Evolutionary conservation across 2,797 vertebrate species (phyloP).

Genomic region (Sebastes matsubarae): DNA sequence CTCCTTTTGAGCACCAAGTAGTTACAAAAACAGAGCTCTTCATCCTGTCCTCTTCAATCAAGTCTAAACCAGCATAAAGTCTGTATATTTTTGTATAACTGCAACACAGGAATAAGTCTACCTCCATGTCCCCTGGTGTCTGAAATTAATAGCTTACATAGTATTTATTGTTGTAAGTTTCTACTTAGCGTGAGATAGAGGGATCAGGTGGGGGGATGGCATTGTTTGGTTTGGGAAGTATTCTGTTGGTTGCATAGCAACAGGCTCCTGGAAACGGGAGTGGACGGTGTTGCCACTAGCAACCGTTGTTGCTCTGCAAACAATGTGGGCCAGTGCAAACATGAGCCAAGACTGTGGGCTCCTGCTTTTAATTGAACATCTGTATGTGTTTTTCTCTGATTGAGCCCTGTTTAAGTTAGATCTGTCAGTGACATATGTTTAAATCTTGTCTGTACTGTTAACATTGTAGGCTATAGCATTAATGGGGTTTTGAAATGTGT

Average conservation of each 20-base stretch:
- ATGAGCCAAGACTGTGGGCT: constrained; percentile 86
- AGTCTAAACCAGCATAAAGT: constrained; percentile 60
- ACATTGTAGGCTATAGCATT: constrained; percentile 40
- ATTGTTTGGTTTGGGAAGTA: constrained; percentile 99
- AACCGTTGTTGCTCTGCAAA: constrained; percentile 98
- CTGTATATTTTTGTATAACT: constrained; percentile 65
- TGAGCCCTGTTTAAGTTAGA: constrained; percentile 73
- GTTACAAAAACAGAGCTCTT: constrained; percentile 52
- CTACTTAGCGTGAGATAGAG: constrained; percentile 88
- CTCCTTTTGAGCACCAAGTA: constrained; percentile 43
- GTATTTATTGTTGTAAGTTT: constrained; percentile 89
- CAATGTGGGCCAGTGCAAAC: constrained; percentile 92
- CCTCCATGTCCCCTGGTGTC: constrained; percentile 68
- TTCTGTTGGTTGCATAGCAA: constrained; percentile 92
- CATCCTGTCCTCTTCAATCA: constrained; percentile 45
- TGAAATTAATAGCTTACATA: constrained; percentile 91
- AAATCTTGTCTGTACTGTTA: constrained; percentile 57
- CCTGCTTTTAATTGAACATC: constrained; percentile 92
- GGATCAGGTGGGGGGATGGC: constrained; percentile 88
- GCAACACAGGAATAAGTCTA: constrained; percentile 75
- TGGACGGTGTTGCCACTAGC: constrained; percentile 91
- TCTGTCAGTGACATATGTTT: constrained; percentile 74
- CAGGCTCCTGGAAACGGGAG: constrained; percentile 91
- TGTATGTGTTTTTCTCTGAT: constrained; percentile 90
- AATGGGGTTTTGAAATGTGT: constrained; percentile 19